Evolutionary conservation across 2,888 invertebrate species (phyloP), one percentile per base, ranked within the genome.

Genomic region (Stenolophus ochropezus): DNA sequence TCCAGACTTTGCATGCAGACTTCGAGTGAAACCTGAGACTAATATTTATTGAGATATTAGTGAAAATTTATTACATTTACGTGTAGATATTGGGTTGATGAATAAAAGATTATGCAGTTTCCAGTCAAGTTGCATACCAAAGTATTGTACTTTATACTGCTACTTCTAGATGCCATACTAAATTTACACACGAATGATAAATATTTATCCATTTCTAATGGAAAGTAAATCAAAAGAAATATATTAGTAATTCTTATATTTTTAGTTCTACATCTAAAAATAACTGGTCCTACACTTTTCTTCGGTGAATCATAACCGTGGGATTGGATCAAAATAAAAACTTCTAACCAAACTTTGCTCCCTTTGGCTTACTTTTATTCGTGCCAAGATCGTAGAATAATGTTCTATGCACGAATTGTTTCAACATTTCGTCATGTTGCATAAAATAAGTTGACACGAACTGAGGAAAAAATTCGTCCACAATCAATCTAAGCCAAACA

Each of bases 31-130:
- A 69, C 65, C 16, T 69, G 65, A 14, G 16, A 27, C 18, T 14
- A 69, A 69, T 69, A 69, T 33, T 69, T 33, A 69, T 69, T 33
- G 65, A 69, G 65, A 16, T 69, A 69, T 42, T 33, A 69, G 16
- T 33, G 65, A 69, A 69, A 69, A 69, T 69, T 33, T 69, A 69
- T 69, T 69, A 33, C 33, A 5, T 16, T 27, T 69, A 69, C 33
- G 65, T 33, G 65, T 3, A 33, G 33, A 23, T 69, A 69, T 69
- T 69, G 27, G 33, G 27, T 16, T 69, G 65, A 16, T 69, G 65
- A 69, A 69, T 69, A 69, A 69, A 69, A 69, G 65, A 69, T 69
- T 18, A 33, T 14, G 65, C 18, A 56, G 56, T 8, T 42, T 42
- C 33, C 6, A 42, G 6, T 42, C 33, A 42, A 8, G 6, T 42